Base-by-base conservation (phyloP, 2,113 vertebrate species). In the Antechinus flavipes region DNA sequence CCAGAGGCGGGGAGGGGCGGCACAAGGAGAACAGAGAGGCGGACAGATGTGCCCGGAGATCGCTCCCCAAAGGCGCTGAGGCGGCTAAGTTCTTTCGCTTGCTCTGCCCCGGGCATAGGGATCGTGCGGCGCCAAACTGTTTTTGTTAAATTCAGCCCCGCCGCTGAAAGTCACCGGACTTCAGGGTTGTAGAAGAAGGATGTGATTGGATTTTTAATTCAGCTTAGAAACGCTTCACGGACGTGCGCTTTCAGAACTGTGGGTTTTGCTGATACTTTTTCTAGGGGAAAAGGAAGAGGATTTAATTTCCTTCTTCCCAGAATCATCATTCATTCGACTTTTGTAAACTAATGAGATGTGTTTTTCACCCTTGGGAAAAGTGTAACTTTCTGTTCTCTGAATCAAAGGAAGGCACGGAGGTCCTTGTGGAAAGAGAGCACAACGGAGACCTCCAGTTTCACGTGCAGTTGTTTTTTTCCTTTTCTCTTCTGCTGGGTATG, bases 21-120 rank as follows among this genome's bases (percentile, higher is more conserved):
- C 0, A 0, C 1, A 0, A 10, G 0, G 2, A 42, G 1, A 52
- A 11, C 0, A 12, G 12, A 12, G 12, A 26, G 23, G 0, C 9
- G 94, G 56, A 0, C 7, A 53, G 0, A n/a, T n/a, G 61, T n/a
- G 61, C 16, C 3, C 11, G 35, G 35, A 76, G 35, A 2, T n/a
- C 35, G 10, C 30, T 16, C 61, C 61, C 61, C 61, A n/a, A 68
- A 14, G 2, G 30, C 30, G 3, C 30, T n/a, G 30, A 16, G 30
- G 16, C 30, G 19, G 54, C 54, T 3, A 26, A 58, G 54, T 58
- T 42, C n/a, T 84, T 42, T 8, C 1, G 19, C n/a, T 6, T 42
- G 8, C 19, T 23, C 68, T 84, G 12, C 30, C 6, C 68, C 42
- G 19, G 68, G 22, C 68, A 0, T 42, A 22, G 68, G 68, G n/a